Evolutionary conservation across 2,888 invertebrate genomes (phyloP), one percentile per base, ranked within the genome.

Genomic region (Machimus rusticus): DNA sequence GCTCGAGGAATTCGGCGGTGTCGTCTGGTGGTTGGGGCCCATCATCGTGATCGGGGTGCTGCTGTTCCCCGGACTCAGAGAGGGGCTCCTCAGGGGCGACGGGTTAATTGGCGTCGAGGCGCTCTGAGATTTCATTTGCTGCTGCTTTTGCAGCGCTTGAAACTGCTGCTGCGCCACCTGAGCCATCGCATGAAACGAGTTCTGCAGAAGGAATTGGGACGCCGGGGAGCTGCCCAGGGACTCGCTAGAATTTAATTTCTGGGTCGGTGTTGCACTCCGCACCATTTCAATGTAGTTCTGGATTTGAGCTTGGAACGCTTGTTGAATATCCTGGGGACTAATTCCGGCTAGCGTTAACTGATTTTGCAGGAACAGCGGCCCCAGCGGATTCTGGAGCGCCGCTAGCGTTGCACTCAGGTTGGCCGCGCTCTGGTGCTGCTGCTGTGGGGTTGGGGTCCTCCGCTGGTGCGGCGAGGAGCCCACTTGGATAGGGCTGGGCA

Each of bases 121-220:
- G 90, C 91, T 93, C 46, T 87, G 79, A 34, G 46, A 23, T 19
- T 74, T 87, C 16, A 81, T 66, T 81, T 81, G 95, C 89, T 94
- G 93, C 85, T 94, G 93, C 89, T 96, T 95, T 90, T 97, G 97
- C 87, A 97, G 93, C 89, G 96, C 96, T 91, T 97, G 97, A 88
- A 97, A 93, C 91, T 97, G 97, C 90, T 96, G 96, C 91, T 96
- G 96, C 76, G 96, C 96, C 55, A 96, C 96, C 92, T 96, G 96
- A 85, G 96, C 96, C 91, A 97, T 95, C 5, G 96, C 96, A 91
- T 97, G 97, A 92, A 92, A 89, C 5, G 91, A 96, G 92, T 96
- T 96, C 91, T 96, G 96, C 86, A 96, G 93, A 92, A 96, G 95
- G 91, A 96, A 96, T 91, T 96, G 96, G 31, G 96, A 94, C 90